These are phyloP conservation scores for Dicroscelio sp. DNA, from an alignment of 2,888 invertebrate species.

Conservation along the genomic window DNA sequence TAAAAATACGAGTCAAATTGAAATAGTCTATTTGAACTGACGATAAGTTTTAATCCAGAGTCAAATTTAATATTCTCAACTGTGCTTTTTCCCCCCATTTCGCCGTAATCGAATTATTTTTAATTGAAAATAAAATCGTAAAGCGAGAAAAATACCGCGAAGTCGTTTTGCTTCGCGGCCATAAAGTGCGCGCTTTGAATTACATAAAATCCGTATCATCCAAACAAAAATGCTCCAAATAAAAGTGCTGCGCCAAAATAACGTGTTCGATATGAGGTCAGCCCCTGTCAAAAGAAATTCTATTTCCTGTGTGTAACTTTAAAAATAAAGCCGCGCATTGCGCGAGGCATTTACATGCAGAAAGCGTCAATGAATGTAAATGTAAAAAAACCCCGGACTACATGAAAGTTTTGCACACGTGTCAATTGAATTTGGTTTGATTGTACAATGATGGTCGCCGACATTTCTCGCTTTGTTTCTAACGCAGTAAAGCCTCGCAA, in stretches of 20 bases:
- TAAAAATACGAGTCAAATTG: neutral
- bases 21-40: neutral
- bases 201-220: neutral
- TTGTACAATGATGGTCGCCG: conserved; percentile 15
- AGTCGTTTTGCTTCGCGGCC: too few relatives aligned
- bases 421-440: conserved; percentile 19
- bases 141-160: too few relatives aligned
- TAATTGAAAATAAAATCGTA: neutral
- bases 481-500: conserved; percentile 14
- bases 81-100: neutral
- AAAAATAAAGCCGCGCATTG: neutral
- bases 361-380: too few relatives aligned
- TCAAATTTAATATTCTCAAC: neutral
- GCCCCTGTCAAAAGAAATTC: conserved; percentile 15
- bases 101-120: neutral
- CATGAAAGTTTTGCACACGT: neutral
- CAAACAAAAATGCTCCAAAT: neutral
- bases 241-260: conserved; percentile 1
- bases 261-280: conserved; percentile 1
- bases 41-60: conserved; percentile 6
- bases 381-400: too few relatives aligned
- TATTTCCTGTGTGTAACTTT: neutral
- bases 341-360: too few relatives aligned
- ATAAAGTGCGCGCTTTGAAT: too few relatives aligned
- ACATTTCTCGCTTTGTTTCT: conserved; percentile 38